Evolutionary conservation across 2,797 vertebrate genomes (phyloP).

Genomic region (Buphagus erythrorhynchus): DNA sequence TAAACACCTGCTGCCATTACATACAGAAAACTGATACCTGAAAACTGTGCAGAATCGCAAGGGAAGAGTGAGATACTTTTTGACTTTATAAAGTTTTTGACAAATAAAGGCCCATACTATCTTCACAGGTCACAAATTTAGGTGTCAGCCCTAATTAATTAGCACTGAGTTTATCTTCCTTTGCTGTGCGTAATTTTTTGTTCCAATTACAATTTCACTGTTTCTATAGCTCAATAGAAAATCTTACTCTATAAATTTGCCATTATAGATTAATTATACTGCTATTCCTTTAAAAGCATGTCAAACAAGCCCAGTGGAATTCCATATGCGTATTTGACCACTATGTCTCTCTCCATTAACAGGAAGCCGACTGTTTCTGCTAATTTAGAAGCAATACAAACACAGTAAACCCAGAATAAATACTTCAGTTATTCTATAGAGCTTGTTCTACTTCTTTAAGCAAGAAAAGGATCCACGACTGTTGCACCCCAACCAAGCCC

Average conservation of each 20-base stretch:
- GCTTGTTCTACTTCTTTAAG: neutral
- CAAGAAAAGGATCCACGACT: neutral
- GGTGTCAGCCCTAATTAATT: neutral
- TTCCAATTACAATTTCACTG: neutral
- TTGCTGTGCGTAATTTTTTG: neutral
- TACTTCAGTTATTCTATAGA: neutral
- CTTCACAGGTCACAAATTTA: neutral
- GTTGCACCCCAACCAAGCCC: neutral
- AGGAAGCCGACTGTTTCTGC: neutral
- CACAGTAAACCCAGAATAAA: neutral
- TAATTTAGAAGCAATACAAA: neutral
- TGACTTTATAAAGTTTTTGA: neutral
- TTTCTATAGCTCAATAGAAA: neutral
- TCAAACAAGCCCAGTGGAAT: neutral
- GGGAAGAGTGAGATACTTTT: neutral
- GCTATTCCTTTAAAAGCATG: neutral
- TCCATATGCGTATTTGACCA: accelerated
- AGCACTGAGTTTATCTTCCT: neutral
- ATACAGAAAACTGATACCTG: neutral
- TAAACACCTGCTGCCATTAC: neutral
- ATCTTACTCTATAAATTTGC: neutral
- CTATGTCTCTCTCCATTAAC: neutral
- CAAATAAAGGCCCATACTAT: neutral
- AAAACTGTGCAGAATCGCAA: neutral
- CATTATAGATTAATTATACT: neutral